These are phyloP conservation scores for Nematolebias whitei DNA, from an alignment of 2,113 vertebrate genomes.

Conservation along the genomic window DNA sequence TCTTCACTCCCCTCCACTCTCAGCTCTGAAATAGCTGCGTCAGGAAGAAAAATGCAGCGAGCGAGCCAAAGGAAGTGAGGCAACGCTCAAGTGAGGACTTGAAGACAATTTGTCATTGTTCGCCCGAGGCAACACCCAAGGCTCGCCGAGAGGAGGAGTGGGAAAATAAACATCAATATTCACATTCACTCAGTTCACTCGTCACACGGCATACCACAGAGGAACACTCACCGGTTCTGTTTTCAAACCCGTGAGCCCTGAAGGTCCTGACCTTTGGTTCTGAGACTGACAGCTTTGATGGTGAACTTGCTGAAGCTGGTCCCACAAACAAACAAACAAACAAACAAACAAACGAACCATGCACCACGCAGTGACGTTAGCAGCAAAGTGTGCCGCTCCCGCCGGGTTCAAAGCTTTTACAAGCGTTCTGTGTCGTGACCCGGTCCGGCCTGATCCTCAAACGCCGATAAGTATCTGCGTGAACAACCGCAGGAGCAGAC, in stretches of 20 bases:
- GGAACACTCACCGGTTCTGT: neutral
- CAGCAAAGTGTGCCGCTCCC: too few relatives aligned
- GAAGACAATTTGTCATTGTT: slow-evolving; percentile 72
- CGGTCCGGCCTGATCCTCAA: too few relatives aligned
- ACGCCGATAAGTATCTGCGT: too few relatives aligned
- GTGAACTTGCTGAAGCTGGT: too few relatives aligned
- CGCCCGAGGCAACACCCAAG: slow-evolving; percentile 53
- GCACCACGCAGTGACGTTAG: too few relatives aligned
- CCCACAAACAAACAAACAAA: too few relatives aligned
- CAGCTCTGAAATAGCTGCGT: slow-evolving; percentile 50
- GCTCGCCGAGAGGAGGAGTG: slow-evolving; percentile 50
- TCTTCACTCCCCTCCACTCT: slow-evolving; percentile 7
- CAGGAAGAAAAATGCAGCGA: slow-evolving; percentile 35
- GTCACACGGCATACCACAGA: slow-evolving; percentile 44
- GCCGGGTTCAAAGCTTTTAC: too few relatives aligned
- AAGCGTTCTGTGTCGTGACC: too few relatives aligned
- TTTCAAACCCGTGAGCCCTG: neutral
- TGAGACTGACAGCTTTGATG: neutral
- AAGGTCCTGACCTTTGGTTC: too few relatives aligned
- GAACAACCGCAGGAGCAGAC: neutral
- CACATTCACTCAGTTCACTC: slow-evolving; percentile 28
- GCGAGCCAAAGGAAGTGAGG: slow-evolving; percentile 67
- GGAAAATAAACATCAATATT: slow-evolving; percentile 23
- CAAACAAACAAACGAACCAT: too few relatives aligned
- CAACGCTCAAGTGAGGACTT: slow-evolving; percentile 56